Percentiles rank a stretch among this genome's conserved stretches.
These are phyloP conservation scores for Takifugu bimaculatus DNA, from an alignment of 2,113 vertebrate species.

Conservation along the genomic window DNA sequence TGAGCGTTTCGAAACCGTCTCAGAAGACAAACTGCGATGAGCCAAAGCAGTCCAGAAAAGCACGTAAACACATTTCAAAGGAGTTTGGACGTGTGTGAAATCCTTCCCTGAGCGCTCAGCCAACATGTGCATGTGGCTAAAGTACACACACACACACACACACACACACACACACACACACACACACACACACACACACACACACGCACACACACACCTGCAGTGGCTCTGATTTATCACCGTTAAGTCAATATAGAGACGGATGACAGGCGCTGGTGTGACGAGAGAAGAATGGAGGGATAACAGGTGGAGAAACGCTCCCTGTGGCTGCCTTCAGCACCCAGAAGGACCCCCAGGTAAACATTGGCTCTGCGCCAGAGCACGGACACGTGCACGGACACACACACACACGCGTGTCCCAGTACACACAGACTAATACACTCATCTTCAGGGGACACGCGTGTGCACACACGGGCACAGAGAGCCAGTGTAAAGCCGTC, in stretches of 20 bases:
- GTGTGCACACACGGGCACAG: conserved; percentile 5
- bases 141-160: conserved; percentile 19
- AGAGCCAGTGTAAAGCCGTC: conserved; percentile 53
- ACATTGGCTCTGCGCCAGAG: conserved; percentile 55
- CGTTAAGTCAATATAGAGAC: conserved; percentile 45
- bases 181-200: conserved; percentile 5
- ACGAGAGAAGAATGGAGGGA: conserved; percentile 35
- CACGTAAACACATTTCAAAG: conserved; percentile 40
- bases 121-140: conserved; percentile 37
- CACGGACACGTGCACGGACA: conserved; percentile 16
- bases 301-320: conserved; percentile 56
- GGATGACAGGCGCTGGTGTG: conserved; percentile 39
- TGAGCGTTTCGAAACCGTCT: neutral
- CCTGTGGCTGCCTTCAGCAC: conserved; percentile 47
- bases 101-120: conserved; percentile 28
- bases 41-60: conserved; percentile 25
- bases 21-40: conserved; percentile 17
- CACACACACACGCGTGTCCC: conserved; percentile 9
- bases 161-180: conserved; percentile 21
- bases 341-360: conserved; percentile 47
- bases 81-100: conserved; percentile 32
- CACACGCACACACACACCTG: conserved; percentile 12
- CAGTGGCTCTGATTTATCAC: conserved; percentile 39
- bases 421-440: neutral
- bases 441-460: conserved; percentile 6